Evolutionary conservation across 2,797 vertebrate genomes (phyloP).

Genomic region (Leptodactylus fallax): DNA sequence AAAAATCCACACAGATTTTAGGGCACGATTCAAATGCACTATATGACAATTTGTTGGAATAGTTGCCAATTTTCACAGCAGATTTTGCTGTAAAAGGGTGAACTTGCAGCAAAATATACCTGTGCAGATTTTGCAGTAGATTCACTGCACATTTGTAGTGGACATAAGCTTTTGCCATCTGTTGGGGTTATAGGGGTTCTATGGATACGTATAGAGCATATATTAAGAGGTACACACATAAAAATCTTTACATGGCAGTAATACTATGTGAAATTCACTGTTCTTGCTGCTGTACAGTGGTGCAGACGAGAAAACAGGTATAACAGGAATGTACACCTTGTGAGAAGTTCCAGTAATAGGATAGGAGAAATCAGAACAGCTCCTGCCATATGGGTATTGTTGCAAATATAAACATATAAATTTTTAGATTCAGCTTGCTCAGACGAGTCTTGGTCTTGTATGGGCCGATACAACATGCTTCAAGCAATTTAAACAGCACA

Average conservation of each 20-base stretch:
- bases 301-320: neutral
- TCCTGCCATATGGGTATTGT: neutral
- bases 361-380: neutral
- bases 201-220: neutral
- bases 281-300: neutral
- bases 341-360: conserved; percentile 2
- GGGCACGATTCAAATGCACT: no score
- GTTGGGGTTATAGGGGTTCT: neutral
- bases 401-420: neutral
- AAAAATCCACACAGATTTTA: neutral
- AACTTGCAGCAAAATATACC: no score
- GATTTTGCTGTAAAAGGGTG: no score
- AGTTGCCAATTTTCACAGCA: no score
- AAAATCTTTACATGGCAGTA: neutral
- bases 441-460: neutral
- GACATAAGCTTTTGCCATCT: neutral
- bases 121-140: neutral
- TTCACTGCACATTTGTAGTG: neutral
- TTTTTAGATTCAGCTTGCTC: neutral
- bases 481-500: neutral
- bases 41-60: no score
- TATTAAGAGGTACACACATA: neutral
- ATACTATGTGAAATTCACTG: neutral
- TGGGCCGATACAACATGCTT: neutral
- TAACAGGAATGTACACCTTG: neutral